A percentile compares a stretch with the other conserved stretches of the same genome.
Evolutionary conservation across 2,888 invertebrate species (phyloP).

Genomic region (Netelia fuscicornis): DNA sequence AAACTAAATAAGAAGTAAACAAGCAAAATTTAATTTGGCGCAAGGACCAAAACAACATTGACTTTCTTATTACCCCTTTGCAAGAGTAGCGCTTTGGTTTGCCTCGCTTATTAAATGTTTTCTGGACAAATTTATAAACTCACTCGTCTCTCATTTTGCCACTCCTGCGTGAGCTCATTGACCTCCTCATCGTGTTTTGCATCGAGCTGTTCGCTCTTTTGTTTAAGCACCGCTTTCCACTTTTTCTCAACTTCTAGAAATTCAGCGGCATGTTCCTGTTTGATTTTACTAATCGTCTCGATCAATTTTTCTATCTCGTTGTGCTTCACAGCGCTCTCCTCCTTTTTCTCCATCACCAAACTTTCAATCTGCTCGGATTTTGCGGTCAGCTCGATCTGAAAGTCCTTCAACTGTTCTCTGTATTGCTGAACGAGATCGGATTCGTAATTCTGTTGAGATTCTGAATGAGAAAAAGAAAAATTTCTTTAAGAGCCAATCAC

Average conservation of each 20-base stretch:
- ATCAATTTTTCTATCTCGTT: constrained; percentile 76
- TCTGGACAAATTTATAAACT: constrained; percentile 69
- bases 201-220: constrained; percentile 78
- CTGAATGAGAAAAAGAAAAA: constrained; percentile 68
- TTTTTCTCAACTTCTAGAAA: constrained; percentile 80
- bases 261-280: constrained; percentile 79
- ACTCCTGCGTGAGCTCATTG: constrained; percentile 82
- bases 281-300: constrained; percentile 74
- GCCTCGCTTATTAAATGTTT: constrained; percentile 45
- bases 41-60: too few relatives aligned
- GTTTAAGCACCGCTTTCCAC: constrained; percentile 79
- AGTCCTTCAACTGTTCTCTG: constrained; percentile 81
- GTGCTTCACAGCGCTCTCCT: constrained; percentile 73
- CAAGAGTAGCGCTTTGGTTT: not conserved
- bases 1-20: constrained; percentile 40
- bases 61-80: constrained; percentile 9
- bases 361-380: constrained; percentile 82
- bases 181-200: constrained; percentile 79
- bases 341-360: constrained; percentile 77
- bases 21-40: constrained; percentile 14
- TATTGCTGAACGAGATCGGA: constrained; percentile 81
- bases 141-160: constrained; percentile 84
- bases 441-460: constrained; percentile 81
- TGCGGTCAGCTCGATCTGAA: constrained; percentile 80
- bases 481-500: not conserved